Conservation (phyloP, 2,113 vertebrate species). For the Lamprotornis superbus region DNA sequence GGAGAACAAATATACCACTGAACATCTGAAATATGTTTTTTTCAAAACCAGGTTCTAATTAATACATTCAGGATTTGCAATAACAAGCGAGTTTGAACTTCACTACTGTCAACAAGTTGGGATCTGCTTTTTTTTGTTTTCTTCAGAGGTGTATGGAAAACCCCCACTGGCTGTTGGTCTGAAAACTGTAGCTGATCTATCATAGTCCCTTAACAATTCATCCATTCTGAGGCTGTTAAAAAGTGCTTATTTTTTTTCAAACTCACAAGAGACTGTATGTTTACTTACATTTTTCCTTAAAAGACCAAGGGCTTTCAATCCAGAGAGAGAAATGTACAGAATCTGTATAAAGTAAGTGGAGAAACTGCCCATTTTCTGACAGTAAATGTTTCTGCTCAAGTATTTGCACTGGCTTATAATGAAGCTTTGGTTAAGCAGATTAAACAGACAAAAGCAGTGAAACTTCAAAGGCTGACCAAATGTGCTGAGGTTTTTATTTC, state of each 20-base stretch:
- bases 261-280: neutral
- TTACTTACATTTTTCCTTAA: neutral
- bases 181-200: constrained; percentile 5
- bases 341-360: neutral
- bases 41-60: neutral
- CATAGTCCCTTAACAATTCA: neutral
- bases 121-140: neutral
- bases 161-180: neutral
- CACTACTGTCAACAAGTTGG: neutral
- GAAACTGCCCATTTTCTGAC: neutral
- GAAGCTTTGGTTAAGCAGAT: constrained; percentile 73
- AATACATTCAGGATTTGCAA: neutral
- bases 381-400: constrained; percentile 9
- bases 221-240: neutral
- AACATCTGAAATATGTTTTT: neutral
- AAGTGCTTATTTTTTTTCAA: neutral
- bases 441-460: constrained; percentile 63
- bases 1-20: neutral
- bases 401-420: constrained; percentile 67
- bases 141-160: neutral
- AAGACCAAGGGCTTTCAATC: neutral
- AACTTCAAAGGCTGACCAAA: constrained; percentile 59
- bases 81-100: neutral
- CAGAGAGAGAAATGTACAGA: neutral
- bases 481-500: constrained; percentile 40